Percentiles rank a stretch among this genome's conserved stretches.
These are phyloP conservation scores for Urocynchramus pylzowi DNA, from an alignment of 2,113 vertebrate genomes.

Conservation along the genomic window DNA sequence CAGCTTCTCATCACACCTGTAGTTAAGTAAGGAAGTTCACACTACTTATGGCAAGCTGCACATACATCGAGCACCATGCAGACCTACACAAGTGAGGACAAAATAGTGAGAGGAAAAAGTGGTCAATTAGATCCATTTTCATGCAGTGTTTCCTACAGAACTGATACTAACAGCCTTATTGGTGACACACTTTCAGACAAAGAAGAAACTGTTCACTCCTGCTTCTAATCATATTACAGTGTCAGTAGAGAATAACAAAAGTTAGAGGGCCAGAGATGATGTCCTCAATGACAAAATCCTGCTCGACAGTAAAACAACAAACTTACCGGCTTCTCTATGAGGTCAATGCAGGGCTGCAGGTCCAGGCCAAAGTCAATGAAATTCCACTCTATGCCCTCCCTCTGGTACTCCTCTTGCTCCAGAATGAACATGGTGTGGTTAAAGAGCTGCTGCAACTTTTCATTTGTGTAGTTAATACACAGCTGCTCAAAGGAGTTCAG, in stretches of 20 bases:
- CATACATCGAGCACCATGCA: background rate
- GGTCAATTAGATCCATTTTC: background rate
- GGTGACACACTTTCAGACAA: background rate
- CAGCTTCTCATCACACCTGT: background rate
- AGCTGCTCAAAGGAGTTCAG: conserved; percentile 94
- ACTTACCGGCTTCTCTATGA: conserved; percentile 92
- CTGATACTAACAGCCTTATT: background rate
- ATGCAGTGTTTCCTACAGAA: background rate
- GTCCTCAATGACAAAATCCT: background rate
- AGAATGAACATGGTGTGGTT: conserved; percentile 94
- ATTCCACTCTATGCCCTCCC: conserved; percentile 93
- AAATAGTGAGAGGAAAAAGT: background rate
- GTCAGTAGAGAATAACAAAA: background rate
- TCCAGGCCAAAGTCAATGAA: conserved; percentile 91
- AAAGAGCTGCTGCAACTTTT: conserved; percentile 89
- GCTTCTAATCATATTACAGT: background rate
- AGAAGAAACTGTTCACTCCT: background rate
- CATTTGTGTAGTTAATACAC: conserved; percentile 90
- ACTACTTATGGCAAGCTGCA: background rate
- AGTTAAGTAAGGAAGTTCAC: background rate
- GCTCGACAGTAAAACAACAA: background rate
- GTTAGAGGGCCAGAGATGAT: background rate
- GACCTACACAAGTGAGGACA: background rate
- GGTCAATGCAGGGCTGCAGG: conserved; percentile 89
- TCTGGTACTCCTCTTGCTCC: conserved; percentile 91